Evolutionary conservation across 2,888 invertebrate species (phyloP), one percentile per base, ranked within the genome.

Genomic region (Synanthedon vespiformis): DNA sequence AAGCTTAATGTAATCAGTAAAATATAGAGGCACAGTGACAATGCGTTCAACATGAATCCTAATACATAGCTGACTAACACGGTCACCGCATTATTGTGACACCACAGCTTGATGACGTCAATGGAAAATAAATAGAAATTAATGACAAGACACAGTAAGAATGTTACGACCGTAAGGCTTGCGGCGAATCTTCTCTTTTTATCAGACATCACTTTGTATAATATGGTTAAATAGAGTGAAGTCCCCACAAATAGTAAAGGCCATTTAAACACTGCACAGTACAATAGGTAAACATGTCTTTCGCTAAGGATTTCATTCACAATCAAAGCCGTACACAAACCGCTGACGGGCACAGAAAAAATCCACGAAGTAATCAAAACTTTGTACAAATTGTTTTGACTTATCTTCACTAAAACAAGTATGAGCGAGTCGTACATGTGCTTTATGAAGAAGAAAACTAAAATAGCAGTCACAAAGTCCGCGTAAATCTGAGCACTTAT

Each of bases 371-470:
- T 79, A 4, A 62, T 55, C 51, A 77, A 59, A 40, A 77, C 73
- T 60, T 66, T 77, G 54, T 72, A 70, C 41, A 85, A 70, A 59
- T 59, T 74, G 40, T 69, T 66, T 55, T 74, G 72, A 55, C 72
- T 79, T 57, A 78, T 72, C 60, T 77, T 81, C 12, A 83, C 79
- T 57, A 83, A 60, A 18, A 85, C 81, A 56, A 81, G 72, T 49
- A 85, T 77, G 57, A 85, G 65, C 58, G 73, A 80, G 53, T 82
- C 79, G 57, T 84, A 82, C 82, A 85, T 85, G 51, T 85, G 84
- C 54, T 77, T 81, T n/a, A 84, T 77, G 55, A 84, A 79, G 58
- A 80, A 80, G 53, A 80, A 76, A 56, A 84, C 74, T 62, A 84
- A 62, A 56, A 82, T 69, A 14, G 78, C 76, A 52, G 80, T 74